Evolutionary conservation across 2,113 vertebrate genomes (phyloP).

Genomic region (Barnardius zonarius): DNA sequence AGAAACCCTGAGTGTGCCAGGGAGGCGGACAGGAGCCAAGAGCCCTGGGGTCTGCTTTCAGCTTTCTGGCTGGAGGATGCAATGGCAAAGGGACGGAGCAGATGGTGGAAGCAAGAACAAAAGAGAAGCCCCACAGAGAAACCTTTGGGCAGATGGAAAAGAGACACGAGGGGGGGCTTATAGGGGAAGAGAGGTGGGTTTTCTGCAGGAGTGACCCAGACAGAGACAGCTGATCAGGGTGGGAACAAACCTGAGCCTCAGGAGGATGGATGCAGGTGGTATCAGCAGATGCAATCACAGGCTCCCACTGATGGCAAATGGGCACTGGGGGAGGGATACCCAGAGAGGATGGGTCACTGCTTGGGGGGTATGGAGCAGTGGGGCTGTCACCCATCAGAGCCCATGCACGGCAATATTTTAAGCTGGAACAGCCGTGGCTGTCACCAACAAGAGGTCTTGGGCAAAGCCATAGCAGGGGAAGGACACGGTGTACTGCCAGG

Average conservation of each 20-base stretch:
- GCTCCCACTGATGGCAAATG: neutral
- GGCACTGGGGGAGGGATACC: too few relatives aligned
- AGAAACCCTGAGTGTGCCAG: neutral
- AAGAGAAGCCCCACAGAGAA: neutral
- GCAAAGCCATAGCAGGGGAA: neutral
- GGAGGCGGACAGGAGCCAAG: neutral
- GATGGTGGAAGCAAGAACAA: conserved; percentile 22
- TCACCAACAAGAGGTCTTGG: neutral
- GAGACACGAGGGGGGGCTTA: neutral
- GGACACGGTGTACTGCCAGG: neutral
- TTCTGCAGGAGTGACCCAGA: neutral
- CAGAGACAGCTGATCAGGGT: neutral
- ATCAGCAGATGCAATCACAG: neutral
- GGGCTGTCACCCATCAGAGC: neutral
- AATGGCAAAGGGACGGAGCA: conserved; percentile 3
- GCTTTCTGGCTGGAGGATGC: neutral
- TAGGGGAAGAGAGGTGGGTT: neutral
- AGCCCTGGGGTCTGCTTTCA: neutral
- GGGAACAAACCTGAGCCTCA: neutral
- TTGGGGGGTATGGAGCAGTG: neutral
- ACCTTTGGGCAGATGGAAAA: neutral
- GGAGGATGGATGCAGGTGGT: neutral
- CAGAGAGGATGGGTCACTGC: neutral
- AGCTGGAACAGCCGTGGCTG: neutral
- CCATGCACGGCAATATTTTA: neutral